These are phyloP conservation scores for Machimus rusticus DNA, from an alignment of 2,888 invertebrate species.

Conservation along the genomic window DNA sequence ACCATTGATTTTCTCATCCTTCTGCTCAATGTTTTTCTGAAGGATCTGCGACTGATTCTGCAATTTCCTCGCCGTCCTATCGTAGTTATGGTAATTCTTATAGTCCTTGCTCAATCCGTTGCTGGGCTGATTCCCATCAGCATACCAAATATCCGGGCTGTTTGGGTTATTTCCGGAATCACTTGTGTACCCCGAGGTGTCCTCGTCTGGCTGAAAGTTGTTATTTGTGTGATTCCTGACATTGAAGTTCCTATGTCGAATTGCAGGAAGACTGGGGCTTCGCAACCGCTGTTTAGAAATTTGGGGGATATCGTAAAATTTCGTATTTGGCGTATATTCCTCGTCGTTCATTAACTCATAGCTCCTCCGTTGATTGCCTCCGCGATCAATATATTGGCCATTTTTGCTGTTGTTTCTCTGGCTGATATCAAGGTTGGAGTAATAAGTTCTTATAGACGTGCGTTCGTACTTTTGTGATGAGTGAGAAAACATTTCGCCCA, in stretches of 20 bases:
- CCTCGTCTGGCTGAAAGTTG: conserved; percentile 69
- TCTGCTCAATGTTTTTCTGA: neutral
- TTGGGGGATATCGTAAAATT: conserved; percentile 19
- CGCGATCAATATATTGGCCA: conserved; percentile 3
- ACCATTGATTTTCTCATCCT: conserved; percentile 43
- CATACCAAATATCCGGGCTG: conserved; percentile 64
- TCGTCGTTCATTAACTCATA: conserved; percentile 43
- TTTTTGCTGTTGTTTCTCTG: conserved; percentile 49
- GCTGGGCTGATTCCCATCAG: conserved; percentile 52
- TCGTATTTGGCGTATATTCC: conserved; percentile 12
- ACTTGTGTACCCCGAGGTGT: conserved; percentile 85
- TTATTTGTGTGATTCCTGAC: conserved; percentile 60
- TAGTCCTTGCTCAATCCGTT: conserved; percentile 41
- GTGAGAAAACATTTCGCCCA: conserved; percentile 79
- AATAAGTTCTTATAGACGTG: conserved; percentile 62
- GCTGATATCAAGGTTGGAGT: conserved; percentile 60
- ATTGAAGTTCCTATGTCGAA: conserved; percentile 58
- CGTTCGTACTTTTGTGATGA: conserved; percentile 63
- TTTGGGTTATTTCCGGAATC: conserved; percentile 71
- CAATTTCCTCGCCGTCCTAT: conserved; percentile 31
- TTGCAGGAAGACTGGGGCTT: conserved; percentile 76
- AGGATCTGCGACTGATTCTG: conserved; percentile 35
- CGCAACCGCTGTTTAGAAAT: conserved; percentile 57
- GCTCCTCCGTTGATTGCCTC: neutral
- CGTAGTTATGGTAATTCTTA: conserved; percentile 46